These are phyloP conservation scores for Euphysa ruthae DNA, from an alignment of 30 jellyfish, hydroid and myxozoan genomes.

Conservation along the genomic window DNA sequence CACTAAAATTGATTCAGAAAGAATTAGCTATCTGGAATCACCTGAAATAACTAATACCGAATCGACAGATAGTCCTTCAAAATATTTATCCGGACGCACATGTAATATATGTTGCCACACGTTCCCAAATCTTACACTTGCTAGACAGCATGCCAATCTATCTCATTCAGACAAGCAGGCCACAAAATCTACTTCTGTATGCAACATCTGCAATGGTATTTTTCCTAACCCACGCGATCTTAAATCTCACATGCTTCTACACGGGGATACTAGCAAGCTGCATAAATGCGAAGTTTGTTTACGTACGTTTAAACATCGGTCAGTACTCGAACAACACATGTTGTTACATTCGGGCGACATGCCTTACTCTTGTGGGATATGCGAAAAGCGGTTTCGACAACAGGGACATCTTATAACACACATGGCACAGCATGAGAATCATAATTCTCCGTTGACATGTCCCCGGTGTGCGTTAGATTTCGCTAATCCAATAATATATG, in stretches of 20 bases:
- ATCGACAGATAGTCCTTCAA: not conserved
- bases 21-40: too few relatives aligned
- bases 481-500: not conserved
- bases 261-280: conserved; percentile 8
- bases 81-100: conserved; percentile 1
- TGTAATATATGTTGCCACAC: conserved; percentile 5
- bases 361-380: conserved; percentile 16
- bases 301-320: conserved; percentile 11
- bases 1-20: too few relatives aligned
- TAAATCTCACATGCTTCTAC: conserved; percentile 35
- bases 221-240: conserved; percentile 13
- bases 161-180: not conserved
- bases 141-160: conserved; percentile 3
- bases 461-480: conserved; percentile 15
- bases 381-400: conserved; percentile 25
- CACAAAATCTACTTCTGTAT: not conserved
- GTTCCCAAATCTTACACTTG: conserved; percentile 15
- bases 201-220: conserved; percentile 18
- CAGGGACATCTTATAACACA: conserved; percentile 25
- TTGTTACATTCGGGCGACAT: conserved; percentile 24
- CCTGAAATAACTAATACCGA: not conserved
- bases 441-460: conserved; percentile 4
- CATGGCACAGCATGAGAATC: conserved; percentile 25
- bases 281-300: conserved; percentile 30
- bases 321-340: conserved; percentile 23